Evolutionary conservation across 2,113 vertebrate genomes (phyloP).

Genomic region (Paradoxurus hermaphroditus): DNA sequence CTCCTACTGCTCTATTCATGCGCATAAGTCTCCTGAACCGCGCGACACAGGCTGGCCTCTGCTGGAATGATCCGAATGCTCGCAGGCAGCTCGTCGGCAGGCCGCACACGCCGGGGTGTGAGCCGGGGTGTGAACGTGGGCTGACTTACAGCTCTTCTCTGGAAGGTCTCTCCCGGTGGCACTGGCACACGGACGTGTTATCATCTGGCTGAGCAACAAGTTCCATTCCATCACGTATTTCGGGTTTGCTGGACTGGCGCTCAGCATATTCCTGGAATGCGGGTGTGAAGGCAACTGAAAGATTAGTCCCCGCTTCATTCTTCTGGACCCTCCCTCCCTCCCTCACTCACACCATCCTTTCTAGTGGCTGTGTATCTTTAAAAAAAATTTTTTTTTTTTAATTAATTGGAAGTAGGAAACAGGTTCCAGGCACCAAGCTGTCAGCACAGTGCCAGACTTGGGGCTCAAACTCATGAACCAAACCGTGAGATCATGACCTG

Average conservation of each 20-base stretch:
- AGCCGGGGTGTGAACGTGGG: neutral
- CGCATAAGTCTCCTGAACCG: neutral
- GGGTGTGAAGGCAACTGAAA: constrained; percentile 68
- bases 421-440: no score
- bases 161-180: constrained; percentile 75
- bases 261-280: constrained; percentile 86
- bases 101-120: neutral
- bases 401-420: no score
- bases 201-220: constrained; percentile 89
- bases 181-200: constrained; percentile 82
- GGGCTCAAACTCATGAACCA: no score
- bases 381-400: no score
- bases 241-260: constrained; percentile 86
- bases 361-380: neutral
- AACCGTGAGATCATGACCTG: no score
- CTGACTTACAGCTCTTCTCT: constrained; percentile 83
- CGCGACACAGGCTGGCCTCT: constrained; percentile 64
- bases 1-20: neutral
- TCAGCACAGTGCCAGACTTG: no score
- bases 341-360: constrained; percentile 38
- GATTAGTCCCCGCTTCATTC: constrained; percentile 59
- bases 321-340: constrained; percentile 2
- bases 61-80: constrained; percentile 34
- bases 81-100: neutral
- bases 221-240: constrained; percentile 90